A percentile compares a stretch with the other conserved stretches of the same genome.
phyloP scores from a whole-genome alignment of 2,888 invertebrate genomes.

The Lucinisca nassula region DNA sequence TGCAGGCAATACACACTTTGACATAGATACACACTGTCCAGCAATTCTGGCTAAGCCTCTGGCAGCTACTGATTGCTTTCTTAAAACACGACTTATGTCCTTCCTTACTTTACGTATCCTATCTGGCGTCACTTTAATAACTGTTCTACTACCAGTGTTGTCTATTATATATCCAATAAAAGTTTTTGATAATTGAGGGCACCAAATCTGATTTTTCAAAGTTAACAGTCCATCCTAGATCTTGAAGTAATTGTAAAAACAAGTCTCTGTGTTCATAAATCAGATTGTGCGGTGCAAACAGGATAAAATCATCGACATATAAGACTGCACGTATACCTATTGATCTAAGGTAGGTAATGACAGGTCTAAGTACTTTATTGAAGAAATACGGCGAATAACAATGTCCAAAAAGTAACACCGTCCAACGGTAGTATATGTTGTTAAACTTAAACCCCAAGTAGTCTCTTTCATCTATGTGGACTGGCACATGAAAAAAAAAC shows the following conservation, averaged over 20 bases:
- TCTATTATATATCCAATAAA: background rate
- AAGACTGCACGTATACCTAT: background rate
- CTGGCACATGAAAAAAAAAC: too few species aligned
- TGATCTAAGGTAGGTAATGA: background rate
- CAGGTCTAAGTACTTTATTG: constrained; percentile 1
- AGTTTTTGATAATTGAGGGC: background rate
- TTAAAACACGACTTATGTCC: too few species aligned
- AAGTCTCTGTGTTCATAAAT: too few species aligned
- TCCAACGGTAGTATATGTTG: background rate
- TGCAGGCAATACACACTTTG: background rate
- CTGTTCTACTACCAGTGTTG: background rate
- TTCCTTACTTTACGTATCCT: too few species aligned
- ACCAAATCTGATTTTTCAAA: too few species aligned
- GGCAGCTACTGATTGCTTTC: too few species aligned
- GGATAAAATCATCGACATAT: background rate
- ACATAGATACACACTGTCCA: too few species aligned
- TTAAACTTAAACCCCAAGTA: constrained; percentile 6
- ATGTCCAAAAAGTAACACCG: background rate
- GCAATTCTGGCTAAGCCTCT: too few species aligned
- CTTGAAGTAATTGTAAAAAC: background rate
- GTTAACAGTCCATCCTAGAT: background rate
- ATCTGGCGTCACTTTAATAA: too few species aligned
- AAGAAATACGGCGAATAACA: background rate
- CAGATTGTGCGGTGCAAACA: too few species aligned
- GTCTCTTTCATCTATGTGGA: too few species aligned